Base-by-base conservation (phyloP, 2,797 vertebrate genomes). In the Notamacropus eugenii region DNA sequence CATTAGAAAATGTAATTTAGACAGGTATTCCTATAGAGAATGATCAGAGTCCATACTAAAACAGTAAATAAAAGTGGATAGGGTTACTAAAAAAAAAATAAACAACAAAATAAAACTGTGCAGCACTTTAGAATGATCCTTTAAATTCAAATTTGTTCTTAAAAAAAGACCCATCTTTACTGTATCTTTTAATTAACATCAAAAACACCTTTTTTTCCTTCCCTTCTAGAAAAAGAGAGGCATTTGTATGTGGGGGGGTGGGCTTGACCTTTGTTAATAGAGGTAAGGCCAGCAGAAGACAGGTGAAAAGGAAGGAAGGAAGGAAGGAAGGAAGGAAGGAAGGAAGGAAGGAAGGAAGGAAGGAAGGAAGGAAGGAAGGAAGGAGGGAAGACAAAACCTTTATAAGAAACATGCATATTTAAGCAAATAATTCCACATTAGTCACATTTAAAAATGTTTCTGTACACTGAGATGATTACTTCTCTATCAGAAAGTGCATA, bases 181-280 rank as follows among this genome's bases (percentile, higher is more conserved):
- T 67, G 8, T n/a, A n/a, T 5, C 14, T 67, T n/a, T 67, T 34
- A 67, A 67, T 67, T n/a, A 19, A 3, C 4, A 67, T 16, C 31
- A 62, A 12, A 4, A 27, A 59, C 28, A 14, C 58, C 1, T 59
- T 58, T 59, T 24, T 59, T 59, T 59, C 1, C 52, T 59, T 59
- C 57, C 27, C 10, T 59, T 59, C 28, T 11, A 67, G 13, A 67
- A 13, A n/a, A 13, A 34, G 4, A 5, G 59, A 14, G 31, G 59
- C 1, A 10, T 52, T 5, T 52, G 28, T 6, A 11, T 55, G 24
- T 1, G 58, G 24, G 0, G 58, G 2, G 28, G 1, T 0, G 28
- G 52, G 6, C 52, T 29, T 29, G 31, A 29, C 9, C 5, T 11
- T 59, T 29, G 28, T 59, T 59, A 62, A 34, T 22, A 31, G 59